phyloP scores from a whole-genome alignment of 2,113 vertebrate genomes.

The Pithys albifrons region DNA sequence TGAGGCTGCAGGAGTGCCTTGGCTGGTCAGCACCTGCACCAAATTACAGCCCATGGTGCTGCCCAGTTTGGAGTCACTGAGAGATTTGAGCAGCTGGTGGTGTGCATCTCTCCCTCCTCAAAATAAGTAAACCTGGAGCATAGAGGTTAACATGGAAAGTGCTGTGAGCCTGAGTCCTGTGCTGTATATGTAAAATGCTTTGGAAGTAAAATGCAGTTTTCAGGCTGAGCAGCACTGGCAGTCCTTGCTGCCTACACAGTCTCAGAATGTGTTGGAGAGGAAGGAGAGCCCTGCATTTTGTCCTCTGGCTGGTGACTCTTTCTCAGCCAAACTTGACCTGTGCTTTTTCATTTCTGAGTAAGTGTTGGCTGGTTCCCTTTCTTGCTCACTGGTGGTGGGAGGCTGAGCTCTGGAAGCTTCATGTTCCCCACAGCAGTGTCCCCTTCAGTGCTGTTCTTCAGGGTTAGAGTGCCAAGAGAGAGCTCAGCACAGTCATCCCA shows the following conservation, averaged over 20 bases:
- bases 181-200: background rate
- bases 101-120: background rate
- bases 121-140: background rate
- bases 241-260: background rate
- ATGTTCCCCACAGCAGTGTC: background rate
- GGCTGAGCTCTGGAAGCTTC: background rate
- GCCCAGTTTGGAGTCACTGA: background rate
- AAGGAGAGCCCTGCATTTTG: background rate
- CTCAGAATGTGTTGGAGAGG: background rate
- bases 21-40: background rate
- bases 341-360: background rate
- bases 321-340: background rate
- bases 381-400: background rate
- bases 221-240: background rate
- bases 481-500: background rate
- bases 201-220: background rate
- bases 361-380: background rate
- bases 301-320: background rate
- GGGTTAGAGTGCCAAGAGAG: background rate
- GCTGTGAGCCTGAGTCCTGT: background rate
- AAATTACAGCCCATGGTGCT: background rate
- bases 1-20: background rate
- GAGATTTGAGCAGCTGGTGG: background rate
- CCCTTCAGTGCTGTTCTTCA: background rate
- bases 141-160: background rate